Evolutionary conservation across 2,888 invertebrate genomes (phyloP).

Genomic region (Corbicula japonica): DNA sequence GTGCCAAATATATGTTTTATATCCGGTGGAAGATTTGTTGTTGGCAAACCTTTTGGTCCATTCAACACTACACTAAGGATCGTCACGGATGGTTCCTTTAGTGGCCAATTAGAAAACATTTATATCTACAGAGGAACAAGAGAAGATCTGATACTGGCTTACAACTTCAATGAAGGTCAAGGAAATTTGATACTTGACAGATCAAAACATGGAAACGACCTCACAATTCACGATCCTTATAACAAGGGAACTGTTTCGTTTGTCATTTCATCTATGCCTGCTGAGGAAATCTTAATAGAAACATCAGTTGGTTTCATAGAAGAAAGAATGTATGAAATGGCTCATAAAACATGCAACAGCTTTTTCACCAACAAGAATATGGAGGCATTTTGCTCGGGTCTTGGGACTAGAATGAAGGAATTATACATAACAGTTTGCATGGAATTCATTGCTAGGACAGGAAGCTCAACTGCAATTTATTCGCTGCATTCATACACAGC

Average conservation of each 20-base stretch:
- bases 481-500: constrained; percentile 37
- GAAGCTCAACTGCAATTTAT: constrained; percentile 5
- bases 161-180: constrained; percentile 28
- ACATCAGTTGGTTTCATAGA: constrained; percentile 26
- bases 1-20: constrained; percentile 61
- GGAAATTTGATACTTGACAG: constrained; percentile 22
- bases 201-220: constrained; percentile 11
- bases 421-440: constrained; percentile 39
- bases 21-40: constrained; percentile 66
- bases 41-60: constrained; percentile 69
- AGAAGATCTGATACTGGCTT: constrained; percentile 23
- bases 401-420: constrained; percentile 8
- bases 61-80: constrained; percentile 44
- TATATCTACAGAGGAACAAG: constrained; percentile 22
- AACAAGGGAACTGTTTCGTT: constrained; percentile 14
- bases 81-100: constrained; percentile 52
- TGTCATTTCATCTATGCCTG: constrained; percentile 44
- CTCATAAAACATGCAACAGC: constrained; percentile 22
- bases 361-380: constrained; percentile 35
- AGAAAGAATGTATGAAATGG: constrained; percentile 12
- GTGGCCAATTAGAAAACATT: constrained; percentile 58
- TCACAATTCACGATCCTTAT: constrained; percentile 39
- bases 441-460: constrained; percentile 37
- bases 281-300: constrained; percentile 27
- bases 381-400: constrained; percentile 16